Conservation (phyloP, 2,113 vertebrate genomes). For the Daboia siamensis region DNA sequence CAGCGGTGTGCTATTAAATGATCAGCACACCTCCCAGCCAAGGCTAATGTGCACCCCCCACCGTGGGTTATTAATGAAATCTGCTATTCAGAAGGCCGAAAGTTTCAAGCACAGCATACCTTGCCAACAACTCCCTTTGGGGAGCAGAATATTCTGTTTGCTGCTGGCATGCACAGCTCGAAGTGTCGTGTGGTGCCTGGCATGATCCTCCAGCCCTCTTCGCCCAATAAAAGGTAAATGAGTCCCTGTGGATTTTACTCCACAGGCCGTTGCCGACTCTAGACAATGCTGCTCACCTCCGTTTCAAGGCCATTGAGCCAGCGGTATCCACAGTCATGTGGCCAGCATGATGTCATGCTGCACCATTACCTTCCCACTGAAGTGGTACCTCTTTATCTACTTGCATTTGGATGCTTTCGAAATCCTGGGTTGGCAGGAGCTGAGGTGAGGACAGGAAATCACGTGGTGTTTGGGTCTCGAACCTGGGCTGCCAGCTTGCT, state of each 20-base stretch:
- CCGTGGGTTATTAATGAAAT: conserved; percentile 58
- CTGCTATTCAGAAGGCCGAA: conserved; percentile 47
- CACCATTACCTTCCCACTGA: not conserved
- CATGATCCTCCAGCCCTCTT: conserved; percentile 21
- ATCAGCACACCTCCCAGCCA: conserved; percentile 38
- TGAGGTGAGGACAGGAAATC: not conserved
- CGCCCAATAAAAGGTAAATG: not conserved
- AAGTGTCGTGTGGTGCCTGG: not conserved
- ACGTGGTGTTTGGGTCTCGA: not conserved
- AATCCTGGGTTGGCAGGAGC: not conserved
- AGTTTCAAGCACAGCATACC: conserved; percentile 11
- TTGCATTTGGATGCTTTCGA: not conserved
- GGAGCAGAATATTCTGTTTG: conserved; percentile 42
- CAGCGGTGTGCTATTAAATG: conserved; percentile 53
- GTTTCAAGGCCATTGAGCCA: not conserved
- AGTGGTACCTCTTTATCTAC: not conserved
- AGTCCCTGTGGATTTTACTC: not conserved
- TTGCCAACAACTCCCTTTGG: conserved; percentile 44
- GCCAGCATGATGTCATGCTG: not conserved
- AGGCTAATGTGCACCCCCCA: conserved; percentile 59
- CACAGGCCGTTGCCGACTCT: not conserved
- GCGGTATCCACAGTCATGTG: not conserved
- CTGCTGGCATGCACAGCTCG: conserved; percentile 39
- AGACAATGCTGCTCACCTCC: not conserved
- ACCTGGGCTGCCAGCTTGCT: not conserved